phyloP scores from a whole-genome alignment of 2,888 invertebrate species.

The Tholera decimalis region DNA sequence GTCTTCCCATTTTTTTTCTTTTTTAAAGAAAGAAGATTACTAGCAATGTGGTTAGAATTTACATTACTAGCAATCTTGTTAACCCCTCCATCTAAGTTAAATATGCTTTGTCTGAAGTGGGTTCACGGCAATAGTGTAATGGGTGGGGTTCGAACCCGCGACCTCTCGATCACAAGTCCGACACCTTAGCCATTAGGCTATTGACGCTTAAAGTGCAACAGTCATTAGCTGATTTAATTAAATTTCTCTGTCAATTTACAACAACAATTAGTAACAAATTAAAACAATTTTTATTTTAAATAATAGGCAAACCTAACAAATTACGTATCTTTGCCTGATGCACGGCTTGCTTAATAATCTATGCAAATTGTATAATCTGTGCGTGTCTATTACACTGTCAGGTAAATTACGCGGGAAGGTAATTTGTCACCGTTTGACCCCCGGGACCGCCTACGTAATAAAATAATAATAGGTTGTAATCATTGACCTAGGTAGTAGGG shows the following conservation, averaged over 20 bases:
- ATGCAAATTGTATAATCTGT: constrained; percentile 66
- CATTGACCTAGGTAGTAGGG: constrained; percentile 31
- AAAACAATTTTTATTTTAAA: constrained; percentile 16
- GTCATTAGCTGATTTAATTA: neutral
- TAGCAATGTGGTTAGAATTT: too few relatives aligned
- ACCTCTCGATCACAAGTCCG: too few relatives aligned
- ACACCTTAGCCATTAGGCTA: neutral
- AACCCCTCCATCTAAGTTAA: too few relatives aligned
- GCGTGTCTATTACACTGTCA: constrained; percentile 52
- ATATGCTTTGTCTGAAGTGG: too few relatives aligned
- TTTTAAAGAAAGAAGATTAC: too few relatives aligned
- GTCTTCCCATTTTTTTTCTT: too few relatives aligned
- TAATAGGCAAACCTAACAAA: constrained; percentile 14
- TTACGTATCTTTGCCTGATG: constrained; percentile 21
- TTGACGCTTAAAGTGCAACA: neutral
- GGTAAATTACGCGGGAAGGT: constrained; percentile 59
- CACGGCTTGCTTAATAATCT: constrained; percentile 51
- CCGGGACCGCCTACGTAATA: constrained; percentile 37
- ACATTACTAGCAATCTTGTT: too few relatives aligned
- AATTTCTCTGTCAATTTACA: neutral
- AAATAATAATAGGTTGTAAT: constrained; percentile 51
- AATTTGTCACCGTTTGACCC: constrained; percentile 66
- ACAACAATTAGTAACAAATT: neutral
- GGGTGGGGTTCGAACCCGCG: too few relatives aligned
- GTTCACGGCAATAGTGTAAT: too few relatives aligned